Evolutionary conservation across 2,797 vertebrate genomes (phyloP), one percentile per base, ranked within the genome.

Genomic region (Xiphorhynchus erythropygius): DNA sequence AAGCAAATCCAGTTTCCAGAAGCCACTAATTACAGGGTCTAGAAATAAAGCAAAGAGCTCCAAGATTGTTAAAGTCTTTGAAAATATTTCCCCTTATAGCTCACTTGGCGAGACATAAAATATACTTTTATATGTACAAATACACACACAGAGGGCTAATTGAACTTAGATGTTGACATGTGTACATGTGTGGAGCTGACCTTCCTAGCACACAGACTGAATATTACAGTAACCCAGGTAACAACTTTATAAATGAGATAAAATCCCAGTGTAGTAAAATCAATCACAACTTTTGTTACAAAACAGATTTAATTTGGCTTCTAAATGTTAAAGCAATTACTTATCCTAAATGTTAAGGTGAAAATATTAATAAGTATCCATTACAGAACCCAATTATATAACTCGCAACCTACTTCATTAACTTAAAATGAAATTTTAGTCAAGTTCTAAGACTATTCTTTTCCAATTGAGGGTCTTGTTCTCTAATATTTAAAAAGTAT

Each of bases 1-100:
- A 74, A 44, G 92, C 49, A 94, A 96, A 95, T 95, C 93, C 94
- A 92, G 89, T 85, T 94, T 83, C 62, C 63, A 94, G 71, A 71
- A 92, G 89, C 87, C 89, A 91, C 87, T 94, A 93, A 96, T 96
- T 75, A 87, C 42, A 89, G 82, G 82, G 92, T 57, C 85, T 37
- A 84, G 82, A 94, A 94, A 93, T 39, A 77, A 90, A 93, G 84
- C 65, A 80, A 50, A 65, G 84, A 79, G 65, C 75, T 87, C 68
- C 0, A 37, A 59, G 75, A 83, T 37, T 87, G 68, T 82, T 87
- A 1, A 64, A 94, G 87, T 9, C 87, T 92, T 96, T 79, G 81
- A 84, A 82, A 83, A 89, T n/a, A 53, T 83, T 64, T 67, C 71
- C 80, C 82, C 79, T 90, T 70, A 64, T 37, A 90, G 78, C 75